Evolutionary conservation across 2,797 vertebrate species (phyloP).

Genomic region (Liparis tanakae): DNA sequence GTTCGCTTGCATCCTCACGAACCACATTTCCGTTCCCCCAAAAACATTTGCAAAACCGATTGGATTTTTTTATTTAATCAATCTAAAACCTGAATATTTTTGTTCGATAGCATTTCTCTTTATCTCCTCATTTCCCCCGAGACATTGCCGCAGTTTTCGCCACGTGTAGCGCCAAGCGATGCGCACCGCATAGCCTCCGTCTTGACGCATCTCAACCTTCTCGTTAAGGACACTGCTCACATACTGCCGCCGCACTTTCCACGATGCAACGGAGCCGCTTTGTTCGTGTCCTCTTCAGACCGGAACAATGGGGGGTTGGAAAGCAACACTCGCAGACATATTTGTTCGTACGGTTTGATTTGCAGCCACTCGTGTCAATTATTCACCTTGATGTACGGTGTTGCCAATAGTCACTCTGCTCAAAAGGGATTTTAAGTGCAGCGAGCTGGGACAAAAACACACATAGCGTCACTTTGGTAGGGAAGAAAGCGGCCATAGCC

Average conservation of each 20-base stretch:
- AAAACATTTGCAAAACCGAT: no score
- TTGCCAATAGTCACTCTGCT: constrained; percentile 9
- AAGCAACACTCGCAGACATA: not conserved
- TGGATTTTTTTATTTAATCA: no score
- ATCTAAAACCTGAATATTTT: no score
- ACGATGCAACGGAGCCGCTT: not conserved
- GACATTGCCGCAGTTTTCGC: not conserved
- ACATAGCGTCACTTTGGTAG: constrained; percentile 6
- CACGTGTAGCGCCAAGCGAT: not conserved
- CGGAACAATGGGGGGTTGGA: not conserved
- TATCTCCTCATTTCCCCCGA: not conserved
- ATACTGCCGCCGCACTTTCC: not conserved
- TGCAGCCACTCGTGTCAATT: constrained; percentile 3
- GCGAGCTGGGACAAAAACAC: constrained; percentile 7
- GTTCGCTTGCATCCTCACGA: not conserved
- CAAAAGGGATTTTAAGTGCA: constrained; percentile 6
- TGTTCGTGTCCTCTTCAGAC: not conserved
- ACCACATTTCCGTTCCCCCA: not conserved
- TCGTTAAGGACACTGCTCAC: not conserved
- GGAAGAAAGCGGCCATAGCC: not conserved
- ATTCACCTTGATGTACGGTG: not conserved
- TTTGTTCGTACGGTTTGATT: constrained; percentile 1
- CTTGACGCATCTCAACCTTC: not conserved
- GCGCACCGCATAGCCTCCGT: not conserved
- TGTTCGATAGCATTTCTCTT: not conserved